Percentiles rank a stretch among this genome's conserved stretches.
Conservation (phyloP, 2,797 vertebrate species). For the Pelobates cultripes region DNA sequence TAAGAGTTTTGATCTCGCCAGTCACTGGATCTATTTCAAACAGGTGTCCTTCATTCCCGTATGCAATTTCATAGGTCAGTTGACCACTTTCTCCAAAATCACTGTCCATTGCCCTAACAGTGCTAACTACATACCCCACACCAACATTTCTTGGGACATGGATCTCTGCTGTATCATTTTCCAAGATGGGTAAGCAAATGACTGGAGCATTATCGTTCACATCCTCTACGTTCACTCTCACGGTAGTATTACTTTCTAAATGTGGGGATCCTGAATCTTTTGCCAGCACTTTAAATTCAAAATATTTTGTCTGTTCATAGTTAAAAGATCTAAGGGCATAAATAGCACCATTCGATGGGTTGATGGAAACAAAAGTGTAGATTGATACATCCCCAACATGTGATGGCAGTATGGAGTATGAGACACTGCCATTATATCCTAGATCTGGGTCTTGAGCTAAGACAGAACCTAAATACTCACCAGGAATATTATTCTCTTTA, state of each 20-base stretch:
- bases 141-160: slow-evolving; percentile 95
- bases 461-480: slow-evolving; percentile 95
- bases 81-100: slow-evolving; percentile 98
- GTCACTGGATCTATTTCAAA: slow-evolving; percentile 94
- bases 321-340: slow-evolving; percentile 97
- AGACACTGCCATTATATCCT: slow-evolving; percentile 95
- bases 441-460: slow-evolving; percentile 94
- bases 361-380: slow-evolving; percentile 97
- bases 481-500: slow-evolving; percentile 97
- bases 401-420: slow-evolving; percentile 93
- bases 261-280: slow-evolving; percentile 95
- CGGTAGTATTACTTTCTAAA: slow-evolving; percentile 93
- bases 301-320: slow-evolving; percentile 96
- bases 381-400: slow-evolving; percentile 96
- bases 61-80: slow-evolving; percentile 95
- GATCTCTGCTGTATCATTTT: slow-evolving; percentile 96
- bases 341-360: slow-evolving; percentile 96
- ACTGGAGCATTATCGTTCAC: slow-evolving; percentile 97
- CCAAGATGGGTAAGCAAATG: slow-evolving; percentile 89
- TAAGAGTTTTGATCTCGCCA: slow-evolving; percentile 91
- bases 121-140: slow-evolving; percentile 93
- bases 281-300: slow-evolving; percentile 95
- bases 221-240: slow-evolving; percentile 90
- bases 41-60: slow-evolving; percentile 94
- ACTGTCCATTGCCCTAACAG: slow-evolving; percentile 91